Percentiles rank a stretch among this genome's conserved stretches.
Conservation (phyloP, 2,888 invertebrate species). For the Ceramica pisi region DNA sequence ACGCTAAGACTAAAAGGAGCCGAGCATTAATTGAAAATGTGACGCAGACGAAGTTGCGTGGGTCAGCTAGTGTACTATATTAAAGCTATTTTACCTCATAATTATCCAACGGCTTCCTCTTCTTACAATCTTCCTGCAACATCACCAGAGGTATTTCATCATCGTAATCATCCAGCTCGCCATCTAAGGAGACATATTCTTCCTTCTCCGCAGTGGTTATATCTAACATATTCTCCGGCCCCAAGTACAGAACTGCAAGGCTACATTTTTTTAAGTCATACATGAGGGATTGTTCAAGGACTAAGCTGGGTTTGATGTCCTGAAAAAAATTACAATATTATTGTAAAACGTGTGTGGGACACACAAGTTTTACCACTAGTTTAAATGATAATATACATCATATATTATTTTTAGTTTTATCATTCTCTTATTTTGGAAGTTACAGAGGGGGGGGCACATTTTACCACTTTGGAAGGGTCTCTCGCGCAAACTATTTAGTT, state of each 20-base stretch:
- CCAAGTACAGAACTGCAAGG: constrained; percentile 43
- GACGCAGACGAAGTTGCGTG: no score
- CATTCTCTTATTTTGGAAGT: no score
- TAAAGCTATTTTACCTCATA: constrained; percentile 31
- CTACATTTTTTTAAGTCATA: constrained; percentile 42
- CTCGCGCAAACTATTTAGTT: no score
- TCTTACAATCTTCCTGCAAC: constrained; percentile 55
- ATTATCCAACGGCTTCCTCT: background rate
- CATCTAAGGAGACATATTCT: constrained; percentile 21
- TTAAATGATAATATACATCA: no score
- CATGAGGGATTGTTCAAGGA: constrained; percentile 5
- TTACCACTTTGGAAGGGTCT: no score
- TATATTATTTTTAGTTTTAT: no score
- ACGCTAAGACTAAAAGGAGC: no score
- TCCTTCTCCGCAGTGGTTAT: background rate
- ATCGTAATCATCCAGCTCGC: constrained; percentile 45
- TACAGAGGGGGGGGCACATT: no score
- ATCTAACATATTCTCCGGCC: constrained; percentile 20
- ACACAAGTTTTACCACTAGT: no score
- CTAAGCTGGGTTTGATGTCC: constrained; percentile 43
- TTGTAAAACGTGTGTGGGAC: no score
- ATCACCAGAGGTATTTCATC: constrained; percentile 72
- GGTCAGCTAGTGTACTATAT: no score
- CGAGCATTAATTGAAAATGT: no score
- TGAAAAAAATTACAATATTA: constrained; percentile 54